Conservation (phyloP, 2,888 invertebrate genomes). For the Drosophila imparisetae region DNA sequence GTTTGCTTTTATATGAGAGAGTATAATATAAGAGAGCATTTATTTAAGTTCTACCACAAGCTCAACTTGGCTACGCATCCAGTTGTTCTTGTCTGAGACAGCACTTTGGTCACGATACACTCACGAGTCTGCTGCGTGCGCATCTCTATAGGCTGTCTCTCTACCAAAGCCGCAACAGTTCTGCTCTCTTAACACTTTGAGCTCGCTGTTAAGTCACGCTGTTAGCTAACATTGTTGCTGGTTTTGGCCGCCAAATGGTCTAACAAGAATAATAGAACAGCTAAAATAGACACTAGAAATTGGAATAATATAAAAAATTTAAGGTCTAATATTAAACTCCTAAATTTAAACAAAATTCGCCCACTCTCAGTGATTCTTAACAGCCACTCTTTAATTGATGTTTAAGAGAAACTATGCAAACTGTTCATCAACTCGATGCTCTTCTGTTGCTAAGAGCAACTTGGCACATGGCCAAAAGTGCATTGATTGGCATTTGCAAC, state of each 20-base stretch:
- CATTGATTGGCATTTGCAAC: conserved; percentile 74
- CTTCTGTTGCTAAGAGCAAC: conserved; percentile 62
- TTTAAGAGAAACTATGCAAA: conserved; percentile 34
- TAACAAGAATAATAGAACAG: conserved; percentile 2
- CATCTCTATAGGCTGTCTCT: conserved; percentile 38
- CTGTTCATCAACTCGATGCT: conserved; percentile 4
- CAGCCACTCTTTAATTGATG: conserved; percentile 1
- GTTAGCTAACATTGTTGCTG: conserved; percentile 46
- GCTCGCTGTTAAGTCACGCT: conserved; percentile 42
- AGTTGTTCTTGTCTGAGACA: background rate
- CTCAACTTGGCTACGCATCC: background rate
- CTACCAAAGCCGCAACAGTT: conserved; percentile 10
- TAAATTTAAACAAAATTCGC: background rate
- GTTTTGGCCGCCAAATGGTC: background rate
- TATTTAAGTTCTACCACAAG: background rate
- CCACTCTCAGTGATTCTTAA: background rate
- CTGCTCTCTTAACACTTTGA: conserved; percentile 44
- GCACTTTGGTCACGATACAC: conserved; percentile 22
- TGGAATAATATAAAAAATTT: background rate
- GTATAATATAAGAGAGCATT: too few species aligned
- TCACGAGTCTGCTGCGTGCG: conserved; percentile 10
- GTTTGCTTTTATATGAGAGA: background rate
- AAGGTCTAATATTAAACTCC: background rate
- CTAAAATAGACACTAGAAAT: background rate
- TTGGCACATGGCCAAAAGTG: conserved; percentile 82